Evolutionary conservation across 2,888 invertebrate species (phyloP), one percentile per base, ranked within the genome.

Genomic region (Euspilapteryx auroguttella): DNA sequence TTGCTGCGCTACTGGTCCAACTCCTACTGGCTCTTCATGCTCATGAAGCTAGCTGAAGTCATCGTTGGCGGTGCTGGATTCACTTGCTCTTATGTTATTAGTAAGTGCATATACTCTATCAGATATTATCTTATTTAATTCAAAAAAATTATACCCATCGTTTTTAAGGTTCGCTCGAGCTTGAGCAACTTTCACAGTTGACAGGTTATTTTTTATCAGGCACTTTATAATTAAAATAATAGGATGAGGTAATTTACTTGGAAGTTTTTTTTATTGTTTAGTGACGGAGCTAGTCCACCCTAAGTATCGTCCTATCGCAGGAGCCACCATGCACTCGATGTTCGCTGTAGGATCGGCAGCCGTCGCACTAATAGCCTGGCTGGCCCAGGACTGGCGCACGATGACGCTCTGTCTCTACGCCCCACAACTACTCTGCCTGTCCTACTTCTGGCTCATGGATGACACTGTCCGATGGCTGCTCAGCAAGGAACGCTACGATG

Each of bases 281-380:
- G 83, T 79, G 12, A 75, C 86, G 38, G 87, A 88, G 53, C 53
- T 86, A 37, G 83, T 86, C 4, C 85, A 84, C 0, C 83, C 83
- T 4, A 78, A 77, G n/a, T n/a, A n/a, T n/a, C n/a, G n/a, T n/a
- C n/a, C n/a, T n/a, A n/a, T n/a, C n/a, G n/a, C n/a, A n/a, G n/a
- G n/a, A n/a, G n/a, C n/a, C n/a, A n/a, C n/a, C n/a, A n/a, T n/a
- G n/a, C n/a, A n/a, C n/a, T n/a, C n/a, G n/a, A n/a, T n/a, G n/a
- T n/a, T n/a, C n/a, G n/a, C n/a, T n/a, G n/a, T n/a, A n/a, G n/a
- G n/a, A n/a, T n/a, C n/a, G n/a, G n/a, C n/a, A n/a, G n/a, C n/a
- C n/a, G n/a, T n/a, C n/a, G n/a, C n/a, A n/a, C n/a, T n/a, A n/a
- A n/a, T n/a, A n/a, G n/a, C n/a, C n/a, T n/a, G n/a, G n/a, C n/a